Evolutionary conservation across 2,888 invertebrate species (phyloP).

Genomic region (Drosophila seclusa): DNA sequence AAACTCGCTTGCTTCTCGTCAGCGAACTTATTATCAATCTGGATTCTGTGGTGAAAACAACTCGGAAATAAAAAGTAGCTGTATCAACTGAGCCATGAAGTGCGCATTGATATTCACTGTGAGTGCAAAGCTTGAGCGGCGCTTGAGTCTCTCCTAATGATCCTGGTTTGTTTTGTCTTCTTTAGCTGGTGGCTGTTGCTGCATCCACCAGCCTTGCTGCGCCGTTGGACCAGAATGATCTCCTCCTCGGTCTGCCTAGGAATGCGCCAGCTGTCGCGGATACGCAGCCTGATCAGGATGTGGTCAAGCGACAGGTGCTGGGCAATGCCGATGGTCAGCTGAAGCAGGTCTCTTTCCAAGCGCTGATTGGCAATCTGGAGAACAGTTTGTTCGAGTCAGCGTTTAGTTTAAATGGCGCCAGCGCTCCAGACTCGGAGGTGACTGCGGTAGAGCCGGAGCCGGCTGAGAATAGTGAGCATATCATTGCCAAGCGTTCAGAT

Average conservation of each 20-base stretch:
- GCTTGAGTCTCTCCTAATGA: background rate
- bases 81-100: slow-evolving; percentile 63
- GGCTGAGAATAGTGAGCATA: slow-evolving; percentile 30
- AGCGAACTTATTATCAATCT: slow-evolving; percentile 70
- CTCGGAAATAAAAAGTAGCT: slow-evolving; percentile 23
- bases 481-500: slow-evolving; percentile 55
- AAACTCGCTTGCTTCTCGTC: slow-evolving; percentile 53
- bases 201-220: slow-evolving; percentile 52
- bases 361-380: slow-evolving; percentile 81
- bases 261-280: slow-evolving; percentile 30
- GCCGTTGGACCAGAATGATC: slow-evolving; percentile 62
- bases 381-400: slow-evolving; percentile 79
- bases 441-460: slow-evolving; percentile 52
- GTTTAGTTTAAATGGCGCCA: slow-evolving; percentile 67
- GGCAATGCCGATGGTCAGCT: slow-evolving; percentile 65
- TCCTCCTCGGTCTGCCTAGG: slow-evolving; percentile 55
- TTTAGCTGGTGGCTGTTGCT: slow-evolving; percentile 57
- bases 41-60: slow-evolving; percentile 63
- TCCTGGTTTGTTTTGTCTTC: background rate
- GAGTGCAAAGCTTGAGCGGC: slow-evolving; percentile 37
- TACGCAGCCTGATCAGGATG: slow-evolving; percentile 44
- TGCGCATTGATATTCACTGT: slow-evolving; percentile 65
- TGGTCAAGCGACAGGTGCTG: slow-evolving; percentile 72
- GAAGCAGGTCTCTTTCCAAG: slow-evolving; percentile 78
- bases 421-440: slow-evolving; percentile 59